A percentile compares a stretch with the other conserved stretches of the same genome.
These are phyloP conservation scores for Pocota personata DNA, from an alignment of 2,888 invertebrate genomes.

Conservation along the genomic window DNA sequence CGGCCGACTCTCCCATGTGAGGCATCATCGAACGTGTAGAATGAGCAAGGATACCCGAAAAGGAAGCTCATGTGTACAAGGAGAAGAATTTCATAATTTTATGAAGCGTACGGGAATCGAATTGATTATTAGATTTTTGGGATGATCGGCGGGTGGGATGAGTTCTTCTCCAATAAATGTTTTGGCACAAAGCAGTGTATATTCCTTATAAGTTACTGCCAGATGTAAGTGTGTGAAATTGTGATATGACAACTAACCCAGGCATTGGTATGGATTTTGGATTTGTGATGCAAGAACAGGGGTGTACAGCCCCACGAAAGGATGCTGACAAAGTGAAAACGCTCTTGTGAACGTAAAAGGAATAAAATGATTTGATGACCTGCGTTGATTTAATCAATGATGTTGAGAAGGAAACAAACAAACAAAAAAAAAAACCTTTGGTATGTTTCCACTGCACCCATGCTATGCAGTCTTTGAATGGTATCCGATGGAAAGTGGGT, in stretches of 20 bases:
- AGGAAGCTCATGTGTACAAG: slow-evolving; percentile 40
- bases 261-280: not conserved
- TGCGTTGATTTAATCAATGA: not conserved
- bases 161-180: not conserved
- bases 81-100: slow-evolving; percentile 70
- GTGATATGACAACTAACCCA: not conserved
- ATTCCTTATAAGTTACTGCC: slow-evolving; percentile 7
- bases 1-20: slow-evolving; percentile 40
- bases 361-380: not conserved
- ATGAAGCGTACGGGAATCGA: slow-evolving; percentile 73
- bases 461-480: too few species aligned
- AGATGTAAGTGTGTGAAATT: slow-evolving; percentile 6
- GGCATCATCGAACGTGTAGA: slow-evolving; percentile 39
- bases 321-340: slow-evolving; percentile 27
- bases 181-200: slow-evolving; percentile 26
- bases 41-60: not conserved
- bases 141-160: slow-evolving; percentile 25
- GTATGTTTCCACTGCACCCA: too few species aligned
- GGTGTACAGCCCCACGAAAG: not conserved
- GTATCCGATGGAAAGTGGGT: too few species aligned
- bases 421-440: not conserved
- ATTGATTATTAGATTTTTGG: slow-evolving; percentile 58
- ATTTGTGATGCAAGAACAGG: not conserved
- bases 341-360: not conserved
- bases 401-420: not conserved